Conservation (phyloP, 1,140 invertebrate genomes). For the Neodiprion lecontei region DNA sequence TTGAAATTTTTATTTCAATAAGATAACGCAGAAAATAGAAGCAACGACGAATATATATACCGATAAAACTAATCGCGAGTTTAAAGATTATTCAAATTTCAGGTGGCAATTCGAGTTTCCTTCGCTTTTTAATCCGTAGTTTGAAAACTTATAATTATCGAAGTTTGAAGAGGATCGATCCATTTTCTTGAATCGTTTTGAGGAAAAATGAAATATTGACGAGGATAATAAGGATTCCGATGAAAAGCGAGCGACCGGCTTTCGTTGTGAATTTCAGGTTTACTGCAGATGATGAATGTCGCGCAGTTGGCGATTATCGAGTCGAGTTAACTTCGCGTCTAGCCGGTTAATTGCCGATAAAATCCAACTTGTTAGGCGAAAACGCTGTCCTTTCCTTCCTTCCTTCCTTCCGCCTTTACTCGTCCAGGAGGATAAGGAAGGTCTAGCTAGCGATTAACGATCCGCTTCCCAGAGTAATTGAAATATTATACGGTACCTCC, state of each 20-base stretch:
- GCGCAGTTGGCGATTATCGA: not conserved
- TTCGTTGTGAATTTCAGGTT: not conserved
- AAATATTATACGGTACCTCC: no score
- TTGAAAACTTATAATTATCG: not conserved
- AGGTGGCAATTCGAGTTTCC: no score
- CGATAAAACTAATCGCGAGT: no score
- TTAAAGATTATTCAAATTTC: no score
- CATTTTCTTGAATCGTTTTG: not conserved
- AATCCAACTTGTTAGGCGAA: not conserved
- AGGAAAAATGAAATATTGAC: no score
- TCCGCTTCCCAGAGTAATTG: no score
- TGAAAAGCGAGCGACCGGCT: not conserved
- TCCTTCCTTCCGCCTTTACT: constrained; percentile 4
- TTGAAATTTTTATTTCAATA: no score
- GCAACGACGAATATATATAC: no score
- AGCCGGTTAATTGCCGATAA: constrained; percentile 2
- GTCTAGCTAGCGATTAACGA: not conserved
- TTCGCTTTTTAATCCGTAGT: not conserved
- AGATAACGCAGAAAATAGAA: no score
- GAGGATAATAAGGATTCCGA: no score
- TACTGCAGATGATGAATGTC: not conserved
- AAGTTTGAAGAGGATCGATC: not conserved
- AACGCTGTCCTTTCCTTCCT: constrained; percentile 10
- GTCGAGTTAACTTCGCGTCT: not conserved
- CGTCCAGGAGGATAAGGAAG: not conserved